Conservation (phyloP, 2,888 invertebrate genomes). For the Drosophila nr. perissopoda region DNA sequence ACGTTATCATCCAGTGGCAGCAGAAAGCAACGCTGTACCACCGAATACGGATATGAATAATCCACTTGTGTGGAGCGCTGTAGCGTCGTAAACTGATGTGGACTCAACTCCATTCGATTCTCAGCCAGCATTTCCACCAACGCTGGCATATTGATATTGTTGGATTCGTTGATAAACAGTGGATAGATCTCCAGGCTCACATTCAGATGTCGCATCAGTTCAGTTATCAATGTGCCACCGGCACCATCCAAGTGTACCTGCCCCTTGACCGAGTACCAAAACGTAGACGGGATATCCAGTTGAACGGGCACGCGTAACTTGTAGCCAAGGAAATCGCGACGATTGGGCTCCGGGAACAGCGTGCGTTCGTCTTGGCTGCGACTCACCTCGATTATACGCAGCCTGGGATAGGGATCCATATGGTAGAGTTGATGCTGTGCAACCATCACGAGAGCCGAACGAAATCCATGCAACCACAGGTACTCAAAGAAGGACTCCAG, state of each 20-base stretch:
- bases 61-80: conserved; percentile 39
- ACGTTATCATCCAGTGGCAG: conserved; percentile 44
- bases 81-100: conserved; percentile 63
- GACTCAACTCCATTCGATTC: conserved; percentile 55
- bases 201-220: conserved; percentile 61
- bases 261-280: conserved; percentile 43
- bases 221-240: conserved; percentile 56
- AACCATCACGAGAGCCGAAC: conserved; percentile 58
- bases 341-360: conserved; percentile 51
- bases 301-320: conserved; percentile 66
- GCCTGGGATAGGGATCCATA: conserved; percentile 68
- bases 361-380: not conserved
- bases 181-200: conserved; percentile 54
- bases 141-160: conserved; percentile 48
- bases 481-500: conserved; percentile 51
- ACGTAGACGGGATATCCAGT: conserved; percentile 62
- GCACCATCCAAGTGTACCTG: conserved; percentile 47
- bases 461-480: conserved; percentile 60
- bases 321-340: conserved; percentile 52
- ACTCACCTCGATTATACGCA: conserved; percentile 39
- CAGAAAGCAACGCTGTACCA: conserved; percentile 65
- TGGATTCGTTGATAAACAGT: conserved; percentile 55
- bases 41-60: conserved; percentile 63
- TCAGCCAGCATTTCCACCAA: conserved; percentile 40
- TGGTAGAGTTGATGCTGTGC: conserved; percentile 43